phyloP scores from a whole-genome alignment of 1,140 invertebrate genomes.

The Orius insidiosus region DNA sequence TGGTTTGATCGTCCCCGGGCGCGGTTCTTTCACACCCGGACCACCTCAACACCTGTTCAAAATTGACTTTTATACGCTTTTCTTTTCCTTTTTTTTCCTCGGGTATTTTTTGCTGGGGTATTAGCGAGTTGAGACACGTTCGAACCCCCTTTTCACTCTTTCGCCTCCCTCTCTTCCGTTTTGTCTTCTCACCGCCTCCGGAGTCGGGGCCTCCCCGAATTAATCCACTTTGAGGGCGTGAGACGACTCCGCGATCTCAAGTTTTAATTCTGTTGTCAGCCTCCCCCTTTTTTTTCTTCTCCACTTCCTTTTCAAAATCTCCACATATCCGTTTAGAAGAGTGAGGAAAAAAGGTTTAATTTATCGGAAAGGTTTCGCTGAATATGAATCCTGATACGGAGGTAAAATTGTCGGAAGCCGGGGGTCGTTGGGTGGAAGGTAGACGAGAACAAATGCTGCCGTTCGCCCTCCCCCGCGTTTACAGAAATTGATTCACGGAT shows the following conservation, averaged over 20 bases:
- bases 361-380: too few relatives aligned
- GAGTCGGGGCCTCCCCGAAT: neutral
- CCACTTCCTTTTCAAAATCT: neutral
- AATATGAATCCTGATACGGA: too few relatives aligned
- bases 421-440: too few relatives aligned
- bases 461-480: too few relatives aligned
- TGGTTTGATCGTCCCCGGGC: too few relatives aligned
- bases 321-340: neutral
- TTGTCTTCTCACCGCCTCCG: neutral
- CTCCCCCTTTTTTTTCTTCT: slow-evolving; percentile 4
- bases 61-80: neutral
- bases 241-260: slow-evolving; percentile 2
- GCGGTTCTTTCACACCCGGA: too few relatives aligned
- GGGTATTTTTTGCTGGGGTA: slow-evolving; percentile 5
- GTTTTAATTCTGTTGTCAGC: slow-evolving; percentile 10
- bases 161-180: neutral
- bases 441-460: too few relatives aligned
- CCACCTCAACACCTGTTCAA: too few relatives aligned
- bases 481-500: too few relatives aligned
- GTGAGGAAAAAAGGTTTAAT: neutral
- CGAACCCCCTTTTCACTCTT: neutral
- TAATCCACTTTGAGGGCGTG: slow-evolving; percentile 10
- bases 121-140: neutral
- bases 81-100: slow-evolving; percentile 7
- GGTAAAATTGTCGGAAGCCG: too few relatives aligned